Percentiles rank a stretch among this genome's conserved stretches.
phyloP scores from a whole-genome alignment of 1,140 invertebrate genomes.

The Chrysopa pallens region DNA sequence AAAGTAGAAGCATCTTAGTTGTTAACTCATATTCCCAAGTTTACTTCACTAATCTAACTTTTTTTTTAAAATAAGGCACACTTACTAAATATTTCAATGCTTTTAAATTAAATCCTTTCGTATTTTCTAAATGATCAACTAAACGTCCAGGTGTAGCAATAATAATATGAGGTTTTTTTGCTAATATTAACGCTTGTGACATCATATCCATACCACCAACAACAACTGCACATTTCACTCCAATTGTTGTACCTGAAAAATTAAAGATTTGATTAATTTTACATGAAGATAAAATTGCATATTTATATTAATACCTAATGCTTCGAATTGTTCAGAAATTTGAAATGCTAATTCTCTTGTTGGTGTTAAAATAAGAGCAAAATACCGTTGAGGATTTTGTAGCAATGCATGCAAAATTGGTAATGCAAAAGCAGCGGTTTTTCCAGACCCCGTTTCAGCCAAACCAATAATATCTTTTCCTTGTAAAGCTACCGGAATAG shows the following conservation, averaged over 20 bases:
- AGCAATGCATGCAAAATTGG: conserved; percentile 86
- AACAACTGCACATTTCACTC: conserved; percentile 87
- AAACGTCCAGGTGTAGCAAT: conserved; percentile 83
- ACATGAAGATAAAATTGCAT: not conserved
- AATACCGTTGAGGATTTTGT: conserved; percentile 82
- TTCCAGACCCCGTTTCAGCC: conserved; percentile 95
- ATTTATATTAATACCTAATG: conserved; percentile 42
- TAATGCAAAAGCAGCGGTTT: conserved; percentile 92
- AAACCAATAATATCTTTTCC: conserved; percentile 93
- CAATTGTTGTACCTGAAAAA: conserved; percentile 51
- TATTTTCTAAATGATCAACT: conserved; percentile 83
- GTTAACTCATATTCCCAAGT: too few relatives aligned
- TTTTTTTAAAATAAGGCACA: not conserved
- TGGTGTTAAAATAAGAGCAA: conserved; percentile 86
- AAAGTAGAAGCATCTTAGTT: too few relatives aligned
- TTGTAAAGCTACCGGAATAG: conserved; percentile 77
- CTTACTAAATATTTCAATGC: conserved; percentile 65
- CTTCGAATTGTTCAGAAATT: conserved; percentile 91
- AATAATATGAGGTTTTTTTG: conserved; percentile 90
- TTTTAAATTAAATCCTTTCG: conserved; percentile 82
- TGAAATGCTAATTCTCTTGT: conserved; percentile 95
- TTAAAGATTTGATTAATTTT: not conserved
- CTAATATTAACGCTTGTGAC: conserved; percentile 71
- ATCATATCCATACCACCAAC: conserved; percentile 98
- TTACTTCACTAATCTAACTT: too few relatives aligned